Evolutionary conservation across 2,113 vertebrate genomes (phyloP), one percentile per base, ranked within the genome.

Genomic region (Trematocara nigrifrons): DNA sequence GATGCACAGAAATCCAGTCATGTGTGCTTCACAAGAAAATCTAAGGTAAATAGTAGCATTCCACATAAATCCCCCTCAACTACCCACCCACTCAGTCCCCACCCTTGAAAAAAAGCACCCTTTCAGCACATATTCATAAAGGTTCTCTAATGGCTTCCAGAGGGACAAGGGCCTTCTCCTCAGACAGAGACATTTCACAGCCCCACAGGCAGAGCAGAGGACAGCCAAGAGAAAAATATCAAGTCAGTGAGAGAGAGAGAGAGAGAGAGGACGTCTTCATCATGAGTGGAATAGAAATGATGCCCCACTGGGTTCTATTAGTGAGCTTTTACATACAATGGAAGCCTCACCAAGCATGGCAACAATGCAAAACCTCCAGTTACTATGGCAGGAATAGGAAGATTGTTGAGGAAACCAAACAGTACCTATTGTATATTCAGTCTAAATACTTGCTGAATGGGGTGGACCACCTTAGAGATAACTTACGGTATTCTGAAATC

Each of bases 231-330:
- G 91, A 91, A 89, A 95, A 89, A 91, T 80, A 93, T 80, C 78
- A 89, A 93, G 84, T 91, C 79, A 86, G 80, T 71, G 74, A 86
- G 81, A 74, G 10, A 54, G 10, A n/a, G 64, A 51, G 59, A 80
- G 85, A 61, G 10, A 20, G 57, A 59, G 59, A 71, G 85, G 86
- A 95, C 89, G 86, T 95, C 94, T 96, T 96, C 92, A 96, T 96
- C 95, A 95, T 93, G 93, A 95, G 91, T 90, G 80, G 95, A 96
- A 96, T 95, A 95, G 92, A 84, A 96, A 96, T 94, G 93, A 95
- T 82, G 93, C 93, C 95, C 96, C 96, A 96, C 93, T 94, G 96
- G 96, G 95, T 94, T 96, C 95, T 96, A 96, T 97, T 96, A 96
- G 94, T 85, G 88, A 87, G 90, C 83, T 92, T 95, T 95, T 95